Conservation (phyloP, 2,797 vertebrate species). For the Bovichtus variegatus region DNA sequence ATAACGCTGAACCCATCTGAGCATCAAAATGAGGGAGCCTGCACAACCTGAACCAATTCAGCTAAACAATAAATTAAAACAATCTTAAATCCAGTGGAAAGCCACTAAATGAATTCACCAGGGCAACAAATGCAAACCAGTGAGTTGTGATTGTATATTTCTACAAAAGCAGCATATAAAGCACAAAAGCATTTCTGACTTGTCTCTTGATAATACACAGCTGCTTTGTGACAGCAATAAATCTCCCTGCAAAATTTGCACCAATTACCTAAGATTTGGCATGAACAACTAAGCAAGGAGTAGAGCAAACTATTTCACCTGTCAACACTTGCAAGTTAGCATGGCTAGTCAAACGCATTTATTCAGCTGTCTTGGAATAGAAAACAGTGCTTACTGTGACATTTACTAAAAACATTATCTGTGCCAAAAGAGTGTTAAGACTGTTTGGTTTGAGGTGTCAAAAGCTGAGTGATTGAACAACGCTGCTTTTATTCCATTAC, state of each 20-base stretch:
- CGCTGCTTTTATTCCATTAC: background rate
- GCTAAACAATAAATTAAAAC: background rate
- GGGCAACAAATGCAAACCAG: slow-evolving; percentile 16
- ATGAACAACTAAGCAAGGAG: slow-evolving; percentile 40
- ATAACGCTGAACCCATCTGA: slow-evolving; percentile 7
- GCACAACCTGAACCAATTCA: background rate
- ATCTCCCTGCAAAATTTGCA: slow-evolving; percentile 38
- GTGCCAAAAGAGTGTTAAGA: slow-evolving; percentile 1
- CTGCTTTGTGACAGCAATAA: slow-evolving; percentile 37
- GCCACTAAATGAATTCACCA: background rate
- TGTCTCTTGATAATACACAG: slow-evolving; percentile 30
- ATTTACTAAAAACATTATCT: slow-evolving; percentile 22
- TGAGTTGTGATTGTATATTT: background rate
- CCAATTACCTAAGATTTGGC: slow-evolving; percentile 30
- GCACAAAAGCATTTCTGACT: slow-evolving; percentile 22
- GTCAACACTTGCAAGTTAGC: slow-evolving; percentile 37
- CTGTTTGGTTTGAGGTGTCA: background rate
- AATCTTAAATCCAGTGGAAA: background rate
- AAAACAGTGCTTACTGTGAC: slow-evolving; percentile 22
- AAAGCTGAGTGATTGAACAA: background rate
- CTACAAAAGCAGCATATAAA: background rate
- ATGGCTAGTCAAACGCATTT: slow-evolving; percentile 16
- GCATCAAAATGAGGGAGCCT: background rate
- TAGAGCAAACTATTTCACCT: slow-evolving; percentile 25
- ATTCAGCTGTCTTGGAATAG: slow-evolving; percentile 22